Percentiles rank a stretch among this genome's conserved stretches.
These are phyloP conservation scores for Actenoides hombroni DNA, from an alignment of 2,113 vertebrate genomes.

Conservation along the genomic window DNA sequence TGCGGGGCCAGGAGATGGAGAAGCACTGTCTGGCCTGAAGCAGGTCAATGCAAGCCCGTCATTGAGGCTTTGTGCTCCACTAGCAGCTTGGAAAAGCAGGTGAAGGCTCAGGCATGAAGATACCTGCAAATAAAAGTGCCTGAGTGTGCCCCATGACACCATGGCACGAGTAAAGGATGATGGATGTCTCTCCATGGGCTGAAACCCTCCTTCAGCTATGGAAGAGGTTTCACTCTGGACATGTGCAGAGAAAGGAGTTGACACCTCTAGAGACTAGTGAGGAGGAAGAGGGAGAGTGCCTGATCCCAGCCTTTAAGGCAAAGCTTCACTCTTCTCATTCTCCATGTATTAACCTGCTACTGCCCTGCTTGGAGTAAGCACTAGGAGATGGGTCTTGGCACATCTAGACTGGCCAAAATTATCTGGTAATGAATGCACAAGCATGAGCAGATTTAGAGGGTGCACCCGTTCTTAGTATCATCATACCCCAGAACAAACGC, in stretches of 20 bases:
- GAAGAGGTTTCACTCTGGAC: not conserved
- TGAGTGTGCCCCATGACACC: rapidly evolving
- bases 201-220: not conserved
- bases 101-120: not conserved
- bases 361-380: not conserved
- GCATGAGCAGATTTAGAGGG: not conserved
- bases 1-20: not conserved
- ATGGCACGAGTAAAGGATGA: rapidly evolving
- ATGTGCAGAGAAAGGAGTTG: not conserved
- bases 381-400: not conserved
- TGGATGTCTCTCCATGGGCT: rapidly evolving
- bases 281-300: not conserved
- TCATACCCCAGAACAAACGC: not conserved
- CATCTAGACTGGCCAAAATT: not conserved
- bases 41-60: not conserved
- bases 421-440: not conserved
- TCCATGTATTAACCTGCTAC: not conserved
- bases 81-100: not conserved
- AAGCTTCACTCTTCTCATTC: not conserved
- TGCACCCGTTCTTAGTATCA: not conserved
- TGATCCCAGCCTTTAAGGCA: not conserved
- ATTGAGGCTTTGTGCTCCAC: not conserved
- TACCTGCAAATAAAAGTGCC: not conserved
- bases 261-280: not conserved
- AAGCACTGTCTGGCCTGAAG: rapidly evolving